Percentiles rank a stretch among this genome's conserved stretches.
These are phyloP conservation scores for Pao palembangensis DNA, from an alignment of 2,113 vertebrate species.

Conservation along the genomic window DNA sequence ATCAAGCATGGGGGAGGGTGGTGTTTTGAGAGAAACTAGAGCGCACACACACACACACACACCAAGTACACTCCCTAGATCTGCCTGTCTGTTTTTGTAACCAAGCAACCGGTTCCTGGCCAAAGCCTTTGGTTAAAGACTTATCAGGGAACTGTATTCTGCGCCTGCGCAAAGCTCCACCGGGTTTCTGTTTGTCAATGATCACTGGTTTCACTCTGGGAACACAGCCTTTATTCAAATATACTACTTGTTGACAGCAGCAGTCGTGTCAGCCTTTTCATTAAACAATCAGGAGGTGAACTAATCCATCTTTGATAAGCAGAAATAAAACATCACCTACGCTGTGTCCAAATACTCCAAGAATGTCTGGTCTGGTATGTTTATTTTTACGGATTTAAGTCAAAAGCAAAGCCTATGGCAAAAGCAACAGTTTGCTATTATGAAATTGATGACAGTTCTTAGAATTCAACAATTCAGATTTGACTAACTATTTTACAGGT, in stretches of 20 bases:
- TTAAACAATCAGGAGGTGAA: no score
- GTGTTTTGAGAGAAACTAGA: slow-evolving; percentile 25
- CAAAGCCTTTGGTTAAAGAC: slow-evolving; percentile 41
- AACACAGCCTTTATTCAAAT: no score
- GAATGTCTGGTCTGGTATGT: no score
- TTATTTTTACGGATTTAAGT: no score
- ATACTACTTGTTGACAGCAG: no score
- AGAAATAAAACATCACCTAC: no score
- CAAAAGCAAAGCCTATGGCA: no score
- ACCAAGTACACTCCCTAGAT: slow-evolving; percentile 25
- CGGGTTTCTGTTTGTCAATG: slow-evolving; percentile 34
- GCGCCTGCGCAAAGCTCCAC: slow-evolving; percentile 30
- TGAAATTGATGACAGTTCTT: no score
- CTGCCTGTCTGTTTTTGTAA: slow-evolving; percentile 65
- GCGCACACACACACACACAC: slow-evolving; percentile 10
- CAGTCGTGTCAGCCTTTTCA: no score
- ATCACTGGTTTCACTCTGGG: slow-evolving; percentile 30
- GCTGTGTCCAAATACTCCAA: no score
- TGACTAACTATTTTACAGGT: not conserved
- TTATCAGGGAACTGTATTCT: slow-evolving; percentile 69
- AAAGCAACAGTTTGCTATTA: no score
- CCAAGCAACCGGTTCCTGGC: slow-evolving; percentile 69
- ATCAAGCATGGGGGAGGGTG: slow-evolving; percentile 36
- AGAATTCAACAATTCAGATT: not conserved
- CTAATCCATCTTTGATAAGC: no score